Conservation (phyloP, 23 tunicate genomes). For the Diplosoma virens region DNA sequence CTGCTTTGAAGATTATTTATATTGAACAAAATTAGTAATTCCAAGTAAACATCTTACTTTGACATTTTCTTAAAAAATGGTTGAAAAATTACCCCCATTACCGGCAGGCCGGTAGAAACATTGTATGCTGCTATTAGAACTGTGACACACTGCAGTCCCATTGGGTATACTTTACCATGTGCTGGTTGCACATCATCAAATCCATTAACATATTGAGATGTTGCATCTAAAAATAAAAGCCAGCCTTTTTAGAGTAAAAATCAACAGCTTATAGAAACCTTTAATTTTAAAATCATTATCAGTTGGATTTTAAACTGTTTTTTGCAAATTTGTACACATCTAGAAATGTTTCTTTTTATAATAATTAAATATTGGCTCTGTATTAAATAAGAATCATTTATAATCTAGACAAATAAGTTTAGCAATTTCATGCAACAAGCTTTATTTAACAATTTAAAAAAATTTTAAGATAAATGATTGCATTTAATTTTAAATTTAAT, state of each 20-base stretch:
- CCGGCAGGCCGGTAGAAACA: constrained; percentile 50
- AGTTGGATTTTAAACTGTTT: not conserved
- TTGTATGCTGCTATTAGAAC: constrained; percentile 74
- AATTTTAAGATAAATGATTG: no score
- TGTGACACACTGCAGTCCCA: constrained; percentile 81
- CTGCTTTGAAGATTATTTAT: no score
- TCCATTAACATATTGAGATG: constrained; percentile 74
- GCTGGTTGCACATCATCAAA: constrained; percentile 18
- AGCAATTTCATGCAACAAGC: no score
- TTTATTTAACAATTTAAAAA: no score
- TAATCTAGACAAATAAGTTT: no score
- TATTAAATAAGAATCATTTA: no score
- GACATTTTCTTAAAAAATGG: constrained; percentile 45
- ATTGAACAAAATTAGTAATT: no score
- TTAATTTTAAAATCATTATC: not conserved
- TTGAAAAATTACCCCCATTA: constrained; percentile 69
- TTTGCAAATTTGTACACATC: not conserved
- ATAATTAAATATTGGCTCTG: no score
- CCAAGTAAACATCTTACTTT: no score
- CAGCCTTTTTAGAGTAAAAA: no score
- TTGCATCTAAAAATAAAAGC: constrained; percentile 19
- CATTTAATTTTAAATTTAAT: no score
- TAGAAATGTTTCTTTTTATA: no score
- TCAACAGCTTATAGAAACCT: not conserved
- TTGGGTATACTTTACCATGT: constrained; percentile 22